phyloP scores from a whole-genome alignment of 1,140 invertebrate species.

The Helicoverpa zea region DNA sequence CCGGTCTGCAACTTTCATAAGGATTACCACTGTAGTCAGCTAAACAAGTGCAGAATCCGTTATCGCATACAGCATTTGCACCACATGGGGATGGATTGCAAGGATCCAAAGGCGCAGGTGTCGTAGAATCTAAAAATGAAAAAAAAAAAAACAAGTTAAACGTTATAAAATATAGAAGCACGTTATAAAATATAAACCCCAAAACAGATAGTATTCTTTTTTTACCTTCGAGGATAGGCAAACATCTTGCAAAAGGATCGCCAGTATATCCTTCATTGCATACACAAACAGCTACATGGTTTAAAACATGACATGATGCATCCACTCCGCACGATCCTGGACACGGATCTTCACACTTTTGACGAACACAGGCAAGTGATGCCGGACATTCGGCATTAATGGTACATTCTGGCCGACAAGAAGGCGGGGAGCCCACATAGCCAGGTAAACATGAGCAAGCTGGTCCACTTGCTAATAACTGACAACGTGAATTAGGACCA shows the following conservation, averaged over 20 bases:
- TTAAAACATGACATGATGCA: constrained; percentile 91
- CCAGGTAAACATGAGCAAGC: constrained; percentile 92
- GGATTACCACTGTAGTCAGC: constrained; percentile 93
- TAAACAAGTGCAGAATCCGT: constrained; percentile 90
- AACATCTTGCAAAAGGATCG: constrained; percentile 92
- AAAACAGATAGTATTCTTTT: not conserved
- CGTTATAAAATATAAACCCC: not conserved
- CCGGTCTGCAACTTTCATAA: constrained; percentile 92
- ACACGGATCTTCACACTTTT: constrained; percentile 92
- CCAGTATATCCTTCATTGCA: constrained; percentile 91
- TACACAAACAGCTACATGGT: constrained; percentile 92
- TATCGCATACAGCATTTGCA: constrained; percentile 91
- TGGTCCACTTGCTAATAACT: constrained; percentile 90
- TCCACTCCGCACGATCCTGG: constrained; percentile 92
- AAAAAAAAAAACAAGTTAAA: not conserved
- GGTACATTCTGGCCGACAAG: constrained; percentile 92
- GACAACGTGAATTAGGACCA: constrained; percentile 93
- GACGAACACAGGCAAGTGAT: constrained; percentile 90
- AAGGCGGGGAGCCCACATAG: constrained; percentile 92
- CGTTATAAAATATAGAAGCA: not conserved
- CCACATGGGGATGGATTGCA: constrained; percentile 94
- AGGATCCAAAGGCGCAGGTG: constrained; percentile 85
- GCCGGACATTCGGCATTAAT: constrained; percentile 91
- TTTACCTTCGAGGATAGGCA: constrained; percentile 83
- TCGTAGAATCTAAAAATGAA: constrained; percentile 74